phyloP scores from a whole-genome alignment of 2,113 vertebrate species.

The Hucho hucho region DNA sequence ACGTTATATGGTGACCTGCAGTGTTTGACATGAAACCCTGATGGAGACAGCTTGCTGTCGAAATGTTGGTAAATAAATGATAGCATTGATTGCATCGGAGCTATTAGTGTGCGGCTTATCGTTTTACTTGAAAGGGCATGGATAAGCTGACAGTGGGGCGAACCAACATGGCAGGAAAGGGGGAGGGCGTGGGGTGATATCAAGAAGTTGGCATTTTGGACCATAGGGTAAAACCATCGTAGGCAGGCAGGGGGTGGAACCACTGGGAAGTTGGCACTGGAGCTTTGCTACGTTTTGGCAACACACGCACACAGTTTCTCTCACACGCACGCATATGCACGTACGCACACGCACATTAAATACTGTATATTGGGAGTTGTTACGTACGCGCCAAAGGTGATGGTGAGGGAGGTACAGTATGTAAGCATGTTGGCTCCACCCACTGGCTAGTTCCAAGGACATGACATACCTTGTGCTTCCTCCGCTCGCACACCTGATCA shows the following conservation, averaged over 20 bases:
- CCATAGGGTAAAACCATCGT: too few species aligned
- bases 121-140: too few species aligned
- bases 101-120: too few species aligned
- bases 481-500: too few species aligned
- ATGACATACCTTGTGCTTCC: neutral
- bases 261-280: neutral
- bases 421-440: neutral
- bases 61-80: too few species aligned
- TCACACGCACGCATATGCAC: neutral
- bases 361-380: too few species aligned
- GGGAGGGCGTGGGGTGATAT: neutral
- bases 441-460: neutral
- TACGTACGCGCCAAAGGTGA: neutral
- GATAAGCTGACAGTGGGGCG: neutral
- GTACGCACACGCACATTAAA: neutral
- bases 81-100: too few species aligned
- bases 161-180: neutral
- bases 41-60: too few species aligned
- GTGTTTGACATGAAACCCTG: too few species aligned
- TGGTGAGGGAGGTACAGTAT: neutral
- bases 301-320: neutral
- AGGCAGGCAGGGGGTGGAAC: neutral
- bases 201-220: too few species aligned
- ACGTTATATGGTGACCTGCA: too few species aligned
- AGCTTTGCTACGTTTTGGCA: too few species aligned